Evolutionary conservation across 2,888 invertebrate species (phyloP).

Genomic region (Andrena bucephala): DNA sequence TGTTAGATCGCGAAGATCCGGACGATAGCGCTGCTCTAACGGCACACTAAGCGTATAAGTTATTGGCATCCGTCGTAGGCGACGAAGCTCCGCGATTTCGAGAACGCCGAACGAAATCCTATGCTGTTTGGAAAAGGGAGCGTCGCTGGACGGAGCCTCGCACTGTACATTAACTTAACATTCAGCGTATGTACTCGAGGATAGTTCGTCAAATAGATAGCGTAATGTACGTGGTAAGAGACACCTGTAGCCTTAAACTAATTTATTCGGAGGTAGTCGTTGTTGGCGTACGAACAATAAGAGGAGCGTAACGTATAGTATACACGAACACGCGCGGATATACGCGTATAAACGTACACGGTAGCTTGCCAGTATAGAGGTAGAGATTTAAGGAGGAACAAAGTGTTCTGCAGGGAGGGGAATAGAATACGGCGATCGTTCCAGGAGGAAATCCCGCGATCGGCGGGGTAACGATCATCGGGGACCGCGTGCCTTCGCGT

Average conservation of each 20-base stretch:
- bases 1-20: slow-evolving; percentile 32
- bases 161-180: slow-evolving; percentile 57
- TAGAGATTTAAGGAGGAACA: slow-evolving; percentile 49
- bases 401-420: background rate
- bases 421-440: slow-evolving; percentile 20
- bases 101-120: background rate
- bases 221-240: slow-evolving; percentile 48
- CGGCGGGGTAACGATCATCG: slow-evolving; percentile 35
- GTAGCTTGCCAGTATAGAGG: slow-evolving; percentile 78
- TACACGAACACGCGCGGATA: background rate
- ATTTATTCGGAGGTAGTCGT: slow-evolving; percentile 76
- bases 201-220: slow-evolving; percentile 49
- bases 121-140: no score
- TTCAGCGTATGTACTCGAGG: slow-evolving; percentile 35
- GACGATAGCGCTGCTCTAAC: slow-evolving; percentile 25
- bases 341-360: slow-evolving; percentile 51
- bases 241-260: slow-evolving; percentile 72
- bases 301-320: slow-evolving; percentile 39
- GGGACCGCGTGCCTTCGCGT: slow-evolving; percentile 61
- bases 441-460: slow-evolving; percentile 16
- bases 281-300: slow-evolving; percentile 60
- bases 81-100: background rate
- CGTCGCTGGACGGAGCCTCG: slow-evolving; percentile 35
- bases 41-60: slow-evolving; percentile 27
- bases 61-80: slow-evolving; percentile 42